Evolutionary conservation across 2,797 vertebrate species (phyloP).

Genomic region (Mionectes olivaceus): DNA sequence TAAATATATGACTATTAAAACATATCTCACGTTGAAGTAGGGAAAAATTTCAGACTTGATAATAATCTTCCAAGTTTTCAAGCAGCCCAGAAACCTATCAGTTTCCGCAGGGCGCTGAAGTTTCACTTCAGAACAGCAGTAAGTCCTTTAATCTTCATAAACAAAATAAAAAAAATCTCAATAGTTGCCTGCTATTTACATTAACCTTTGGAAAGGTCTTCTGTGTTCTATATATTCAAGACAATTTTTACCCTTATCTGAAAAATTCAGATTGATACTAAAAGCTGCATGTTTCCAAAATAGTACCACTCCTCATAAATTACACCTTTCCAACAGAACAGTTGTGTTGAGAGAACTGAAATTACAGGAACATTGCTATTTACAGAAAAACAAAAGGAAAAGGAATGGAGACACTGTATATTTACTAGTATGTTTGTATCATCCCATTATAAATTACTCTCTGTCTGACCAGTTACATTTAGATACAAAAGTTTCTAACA

Average conservation of each 20-base stretch:
- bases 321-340: not conserved
- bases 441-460: not conserved
- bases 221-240: not conserved
- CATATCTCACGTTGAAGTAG: not conserved
- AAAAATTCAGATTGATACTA: constrained; percentile 39
- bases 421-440: not conserved
- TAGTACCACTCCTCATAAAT: not conserved
- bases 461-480: not conserved
- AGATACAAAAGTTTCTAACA: not conserved
- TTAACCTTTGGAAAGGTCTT: constrained; percentile 43
- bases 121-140: not conserved
- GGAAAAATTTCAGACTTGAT: not conserved
- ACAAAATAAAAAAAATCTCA: not conserved
- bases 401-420: not conserved
- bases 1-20: not conserved
- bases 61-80: not conserved
- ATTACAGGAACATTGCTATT: not conserved
- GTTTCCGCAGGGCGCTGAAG: not conserved
- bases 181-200: not conserved
- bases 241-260: not conserved
- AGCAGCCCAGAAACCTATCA: not conserved
- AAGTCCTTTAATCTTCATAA: constrained; percentile 38
- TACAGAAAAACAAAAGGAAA: not conserved
- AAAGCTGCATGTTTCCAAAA: constrained; percentile 37
- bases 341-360: not conserved